A percentile compares a stretch with the other conserved stretches of the same genome.
These are phyloP conservation scores for Diabrotica balteata DNA, from an alignment of 2,888 invertebrate species.

Conservation along the genomic window DNA sequence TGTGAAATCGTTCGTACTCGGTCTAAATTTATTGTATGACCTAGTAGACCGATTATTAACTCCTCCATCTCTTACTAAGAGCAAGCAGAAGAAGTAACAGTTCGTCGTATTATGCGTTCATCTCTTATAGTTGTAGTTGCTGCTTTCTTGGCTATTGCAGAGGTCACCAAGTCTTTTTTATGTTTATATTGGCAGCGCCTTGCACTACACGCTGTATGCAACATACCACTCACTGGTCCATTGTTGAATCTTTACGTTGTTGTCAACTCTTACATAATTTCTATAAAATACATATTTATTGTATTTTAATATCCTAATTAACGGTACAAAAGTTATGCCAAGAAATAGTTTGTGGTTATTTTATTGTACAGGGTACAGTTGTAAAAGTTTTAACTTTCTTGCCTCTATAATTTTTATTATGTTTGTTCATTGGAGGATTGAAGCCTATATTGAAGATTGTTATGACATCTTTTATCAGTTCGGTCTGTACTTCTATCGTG, in stretches of 20 bases:
- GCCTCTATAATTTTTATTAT: no score
- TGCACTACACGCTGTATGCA: conserved; percentile 19
- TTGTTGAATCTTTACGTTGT: conserved; percentile 37
- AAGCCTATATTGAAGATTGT: no score
- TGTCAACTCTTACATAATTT: conserved; percentile 20
- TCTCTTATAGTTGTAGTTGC: conserved; percentile 17
- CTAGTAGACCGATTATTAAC: no score
- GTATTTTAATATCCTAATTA: neutral
- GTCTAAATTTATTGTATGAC: neutral
- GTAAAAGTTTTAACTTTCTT: no score
- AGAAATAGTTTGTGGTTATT: no score
- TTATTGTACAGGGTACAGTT: no score
- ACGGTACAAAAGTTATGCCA: no score
- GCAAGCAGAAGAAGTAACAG: conserved; percentile 25
- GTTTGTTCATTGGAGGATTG: no score
- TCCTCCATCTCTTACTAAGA: conserved; percentile 9
- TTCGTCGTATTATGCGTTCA: conserved; percentile 29
- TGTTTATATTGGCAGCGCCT: conserved; percentile 21
- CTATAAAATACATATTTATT: neutral
- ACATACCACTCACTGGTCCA: conserved; percentile 43
- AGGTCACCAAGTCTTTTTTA: conserved; percentile 26
- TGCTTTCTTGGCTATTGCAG: conserved; percentile 26
- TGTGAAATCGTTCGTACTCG: no score
- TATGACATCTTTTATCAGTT: no score
- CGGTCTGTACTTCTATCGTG: no score